Evolutionary conservation across 2,113 vertebrate species (phyloP).

Genomic region (Vulpes vulpes): DNA sequence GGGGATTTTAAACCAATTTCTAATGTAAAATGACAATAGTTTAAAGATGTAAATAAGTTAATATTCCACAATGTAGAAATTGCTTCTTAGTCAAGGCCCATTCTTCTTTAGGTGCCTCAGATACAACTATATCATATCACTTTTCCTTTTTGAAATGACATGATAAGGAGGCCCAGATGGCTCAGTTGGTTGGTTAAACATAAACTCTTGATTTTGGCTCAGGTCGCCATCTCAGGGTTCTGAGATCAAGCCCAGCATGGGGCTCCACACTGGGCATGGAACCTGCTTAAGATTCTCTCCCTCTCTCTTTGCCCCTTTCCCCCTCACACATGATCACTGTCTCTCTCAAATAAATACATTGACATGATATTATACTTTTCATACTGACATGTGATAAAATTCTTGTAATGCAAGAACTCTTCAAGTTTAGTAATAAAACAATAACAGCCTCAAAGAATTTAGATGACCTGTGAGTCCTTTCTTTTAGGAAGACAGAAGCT

Average conservation of each 20-base stretch:
- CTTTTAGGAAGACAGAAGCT: conserved; percentile 79
- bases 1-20: neutral
- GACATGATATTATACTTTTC: neutral
- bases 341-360: neutral
- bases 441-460: conserved; percentile 84
- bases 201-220: neutral
- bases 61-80: neutral
- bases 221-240: neutral
- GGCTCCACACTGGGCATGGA: neutral
- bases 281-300: neutral
- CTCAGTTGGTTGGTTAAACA: neutral
- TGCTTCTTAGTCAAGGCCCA: neutral
- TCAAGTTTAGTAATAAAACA: conserved; percentile 83
- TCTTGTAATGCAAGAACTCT: conserved; percentile 82
- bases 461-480: conserved; percentile 81
- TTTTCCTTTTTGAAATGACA: neutral
- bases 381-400: conserved; percentile 81
- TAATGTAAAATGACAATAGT: neutral
- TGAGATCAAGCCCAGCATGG: neutral
- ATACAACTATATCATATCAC: neutral
- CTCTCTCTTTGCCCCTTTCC: neutral
- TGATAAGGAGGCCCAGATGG: neutral
- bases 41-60: neutral
- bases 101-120: fast-evolving
- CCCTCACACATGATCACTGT: neutral